Evolutionary conservation across 2,888 invertebrate species (phyloP), one percentile per base, ranked within the genome.

Genomic region (Yponomeuta sedellus): DNA sequence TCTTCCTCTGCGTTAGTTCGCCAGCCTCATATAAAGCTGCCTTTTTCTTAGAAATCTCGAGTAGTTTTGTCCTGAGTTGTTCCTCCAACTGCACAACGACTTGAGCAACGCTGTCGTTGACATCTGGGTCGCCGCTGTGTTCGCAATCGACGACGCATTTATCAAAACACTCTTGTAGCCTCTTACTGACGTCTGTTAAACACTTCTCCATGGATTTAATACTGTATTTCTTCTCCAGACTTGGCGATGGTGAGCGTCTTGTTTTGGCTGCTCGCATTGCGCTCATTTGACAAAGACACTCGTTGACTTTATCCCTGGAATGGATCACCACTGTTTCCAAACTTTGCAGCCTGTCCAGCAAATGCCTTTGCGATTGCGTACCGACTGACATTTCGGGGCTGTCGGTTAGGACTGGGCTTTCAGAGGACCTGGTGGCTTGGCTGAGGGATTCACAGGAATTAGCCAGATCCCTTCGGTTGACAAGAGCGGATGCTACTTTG

Each of bases 11-110:
- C 66, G 95, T 94, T 70, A 96, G 89, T 74, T 94, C 93, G 67
- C 94, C 94, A 12, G 93, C 92, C 75, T 94, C 94, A 71, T 93
- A 91, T 28, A 96, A 85, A 65, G 92, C 90, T 67, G 94, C 93
- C 75, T 95, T 93, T 75, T 93, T 94, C 73, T 93, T 93, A 52
- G 94, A 92, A 73, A 96, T 91, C 73, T 95, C 95, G 64, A 92
- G 87, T 67, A 96, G 86, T 82, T 96, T 96, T 16, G 92, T 92
- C 68, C 94, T 92, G 70, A 96, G 85, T 72, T 96, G 92, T 70
- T 92, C 92, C 78, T 96, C 95, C 10, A 94, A 82, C 73, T 94
- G 93, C 57, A 91, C 92, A 16, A 94, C 93, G 28, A 93, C 93
- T 68, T 91, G 89, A 57, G 92, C 91, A 1, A 94, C 93, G 39